These are phyloP conservation scores for Oncorhynchus tshawytscha DNA, from an alignment of 2,113 vertebrate genomes.

Conservation along the genomic window DNA sequence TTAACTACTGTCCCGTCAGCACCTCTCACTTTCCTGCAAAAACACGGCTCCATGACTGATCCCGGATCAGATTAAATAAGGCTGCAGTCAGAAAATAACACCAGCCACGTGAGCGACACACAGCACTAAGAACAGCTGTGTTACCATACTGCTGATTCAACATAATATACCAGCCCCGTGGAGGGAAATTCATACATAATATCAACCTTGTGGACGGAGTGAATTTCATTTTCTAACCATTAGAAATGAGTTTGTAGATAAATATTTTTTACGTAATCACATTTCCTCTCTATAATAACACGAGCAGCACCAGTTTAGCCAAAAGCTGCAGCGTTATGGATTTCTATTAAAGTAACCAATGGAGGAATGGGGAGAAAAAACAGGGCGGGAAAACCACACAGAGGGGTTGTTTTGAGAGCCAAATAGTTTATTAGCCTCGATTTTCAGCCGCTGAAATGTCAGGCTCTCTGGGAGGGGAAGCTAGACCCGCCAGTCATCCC, in stretches of 20 bases:
- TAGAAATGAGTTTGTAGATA: slow-evolving; percentile 38
- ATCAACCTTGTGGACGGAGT: no score
- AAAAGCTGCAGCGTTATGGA: slow-evolving; percentile 16
- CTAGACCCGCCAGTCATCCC: slow-evolving; percentile 65
- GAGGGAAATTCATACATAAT: slow-evolving; percentile 1
- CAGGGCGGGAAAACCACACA: slow-evolving; percentile 51
- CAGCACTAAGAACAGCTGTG: slow-evolving; percentile 55
- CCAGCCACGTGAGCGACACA: slow-evolving; percentile 49
- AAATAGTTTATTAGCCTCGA: slow-evolving; percentile 72
- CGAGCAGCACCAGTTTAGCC: background rate
- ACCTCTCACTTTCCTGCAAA: slow-evolving; percentile 56
- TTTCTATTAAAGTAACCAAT: background rate
- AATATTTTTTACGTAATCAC: slow-evolving; percentile 60
- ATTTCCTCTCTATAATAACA: slow-evolving; percentile 51
- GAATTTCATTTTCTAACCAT: background rate
- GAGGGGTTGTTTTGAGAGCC: slow-evolving; percentile 65
- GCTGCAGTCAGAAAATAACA: slow-evolving; percentile 54
- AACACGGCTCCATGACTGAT: slow-evolving; percentile 41
- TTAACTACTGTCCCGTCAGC: slow-evolving; percentile 69
- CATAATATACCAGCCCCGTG: slow-evolving; percentile 22
- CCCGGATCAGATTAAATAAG: slow-evolving; percentile 58
- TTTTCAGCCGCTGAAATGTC: slow-evolving; percentile 77
- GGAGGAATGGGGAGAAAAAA: slow-evolving; percentile 44
- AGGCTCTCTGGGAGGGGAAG: slow-evolving; percentile 71
- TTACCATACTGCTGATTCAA: slow-evolving; percentile 50